phyloP scores from a whole-genome alignment of 2,888 invertebrate species.

The Eilema griseolum region DNA sequence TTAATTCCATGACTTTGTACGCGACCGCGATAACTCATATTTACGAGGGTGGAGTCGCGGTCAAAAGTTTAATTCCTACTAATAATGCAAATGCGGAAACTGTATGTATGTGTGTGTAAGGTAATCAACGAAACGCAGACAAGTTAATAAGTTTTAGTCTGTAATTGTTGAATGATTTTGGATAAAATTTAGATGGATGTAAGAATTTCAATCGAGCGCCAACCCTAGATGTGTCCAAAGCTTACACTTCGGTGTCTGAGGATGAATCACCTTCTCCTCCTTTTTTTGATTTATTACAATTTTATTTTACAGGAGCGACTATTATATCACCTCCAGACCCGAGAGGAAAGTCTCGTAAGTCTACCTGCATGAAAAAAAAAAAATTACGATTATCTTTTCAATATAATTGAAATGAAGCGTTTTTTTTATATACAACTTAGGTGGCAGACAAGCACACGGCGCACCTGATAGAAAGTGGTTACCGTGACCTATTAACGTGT shows the following conservation, averaged over 20 bases:
- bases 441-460: too few species aligned
- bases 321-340: background rate
- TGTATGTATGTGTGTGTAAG: background rate
- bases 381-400: too few species aligned
- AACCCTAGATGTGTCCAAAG: background rate
- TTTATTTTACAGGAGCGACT: background rate
- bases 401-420: too few species aligned
- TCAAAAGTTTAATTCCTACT: constrained; percentile 1
- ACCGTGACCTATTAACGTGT: too few species aligned
- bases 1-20: constrained; percentile 1
- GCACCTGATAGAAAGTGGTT: too few species aligned
- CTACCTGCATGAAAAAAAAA: too few species aligned
- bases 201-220: background rate
- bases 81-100: background rate
- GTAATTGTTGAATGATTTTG: background rate
- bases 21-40: constrained; percentile 3
- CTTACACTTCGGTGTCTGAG: too few species aligned
- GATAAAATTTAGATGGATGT: background rate
- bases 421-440: too few species aligned
- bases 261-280: background rate
- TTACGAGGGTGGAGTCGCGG: background rate
- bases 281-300: background rate
- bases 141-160: background rate
- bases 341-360: too few species aligned
- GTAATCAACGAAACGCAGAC: background rate